Base-by-base conservation (phyloP, 2,888 invertebrate genomes). In the Agonopterix arenella region DNA sequence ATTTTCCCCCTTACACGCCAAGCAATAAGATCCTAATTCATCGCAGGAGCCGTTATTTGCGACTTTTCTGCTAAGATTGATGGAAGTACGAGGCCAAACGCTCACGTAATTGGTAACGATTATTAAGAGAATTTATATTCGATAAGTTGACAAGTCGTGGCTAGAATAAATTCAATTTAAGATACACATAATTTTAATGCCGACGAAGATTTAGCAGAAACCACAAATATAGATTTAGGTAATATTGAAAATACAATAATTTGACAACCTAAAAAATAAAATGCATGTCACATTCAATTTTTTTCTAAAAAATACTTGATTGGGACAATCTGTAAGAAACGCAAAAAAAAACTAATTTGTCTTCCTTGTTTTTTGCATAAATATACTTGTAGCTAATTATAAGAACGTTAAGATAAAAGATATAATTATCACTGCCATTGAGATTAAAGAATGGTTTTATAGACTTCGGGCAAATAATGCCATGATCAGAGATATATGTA, bases 41-140 rank as follows among this genome's bases (percentile, higher is more conserved):
- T 68, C 65, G 74, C 61, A 28, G 28, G 28, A 28, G 28, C 64
- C 60, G 55, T 56, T 49, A 60, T 45, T 49, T 44, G 42, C 28
- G 54, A 67, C 63, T 70, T 64, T 75, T 74, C 73, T 70, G 69
- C 70, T 64, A 28, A 72, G 66, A 71, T 69, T 70, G 67, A 77
- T 75, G 67, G 66, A 55, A 57, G 66, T 73, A 74, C 79, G 77
- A 84, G 80, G 79, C 78, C 76, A 72, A 76, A 77, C 76, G 70
- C 72, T 80, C 78, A 73, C 76, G 76, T 84, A 83, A 84, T 84
- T 82, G 84, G 80, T 76, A 80, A 80, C 76, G 76, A 82, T 82
- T 83, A 84, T 80, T 80, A 77, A 76, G 73, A 73, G 73, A 83
- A 83, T 84, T 84, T 81, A 84, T 84, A 78, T 76, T 73, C 76